Evolutionary conservation across 2,797 vertebrate species (phyloP), one percentile per base, ranked within the genome.

Genomic region (Channallabes apus): DNA sequence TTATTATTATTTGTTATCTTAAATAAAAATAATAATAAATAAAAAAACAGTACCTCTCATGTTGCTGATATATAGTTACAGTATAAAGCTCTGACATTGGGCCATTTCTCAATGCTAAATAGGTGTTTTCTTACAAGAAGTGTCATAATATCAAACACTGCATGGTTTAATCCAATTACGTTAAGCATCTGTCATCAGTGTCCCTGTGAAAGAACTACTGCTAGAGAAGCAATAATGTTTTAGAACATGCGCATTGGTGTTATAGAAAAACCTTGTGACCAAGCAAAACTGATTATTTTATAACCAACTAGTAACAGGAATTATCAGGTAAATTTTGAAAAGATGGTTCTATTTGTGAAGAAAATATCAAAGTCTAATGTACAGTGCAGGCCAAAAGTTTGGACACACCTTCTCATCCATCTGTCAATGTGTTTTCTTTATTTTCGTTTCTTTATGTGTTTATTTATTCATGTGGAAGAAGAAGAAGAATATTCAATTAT

Each of bases 11-110:
- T 27, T 64, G 14, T 65, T 27, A 24, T 29, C 14, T 29, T 65
- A 27, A 14, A 65, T 65, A 1, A n/a, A 27, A 64, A n/a, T n/a
- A n/a, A n/a, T n/a, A n/a, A n/a, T n/a, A n/a, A n/a, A n/a, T n/a
- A n/a, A n/a, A n/a, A n/a, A n/a, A n/a, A n/a, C 12, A 27, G 12
- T 27, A 4, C 62, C 29, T n/a, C 22, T 65, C n/a, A 65, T 65
- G 27, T 65, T 65, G 27, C 27, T 65, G n/a, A n/a, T n/a, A n/a
- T n/a, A n/a, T n/a, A n/a, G n/a, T n/a, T n/a, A n/a, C n/a, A n/a
- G n/a, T n/a, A n/a, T n/a, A n/a, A 64, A 64, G 61, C 61, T n/a
- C 61, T 64, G 61, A 64, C 61, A 64, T n/a, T 64, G 62, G 62
- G 5, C 62, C 9, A 24, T 14, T n/a, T 65, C 15, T 65, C 14